Percentiles rank a stretch among this genome's conserved stretches.
phyloP scores from a whole-genome alignment of 2,888 invertebrate species.

The Tillus elongatus region DNA sequence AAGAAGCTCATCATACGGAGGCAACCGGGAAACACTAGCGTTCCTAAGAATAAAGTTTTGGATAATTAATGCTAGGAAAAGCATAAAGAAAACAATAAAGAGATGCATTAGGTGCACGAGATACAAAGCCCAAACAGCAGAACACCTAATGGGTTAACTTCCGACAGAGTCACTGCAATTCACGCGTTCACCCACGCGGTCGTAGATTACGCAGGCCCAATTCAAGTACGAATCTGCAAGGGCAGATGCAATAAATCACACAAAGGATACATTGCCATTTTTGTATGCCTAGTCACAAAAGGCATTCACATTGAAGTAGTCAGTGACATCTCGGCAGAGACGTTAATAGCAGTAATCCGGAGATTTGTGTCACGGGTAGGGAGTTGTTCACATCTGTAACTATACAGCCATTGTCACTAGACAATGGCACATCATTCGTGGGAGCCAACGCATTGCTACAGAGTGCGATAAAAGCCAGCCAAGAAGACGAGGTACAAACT shows the following conservation, averaged over 20 bases:
- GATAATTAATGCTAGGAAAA: too few species aligned
- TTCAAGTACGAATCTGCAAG: slow-evolving; percentile 4
- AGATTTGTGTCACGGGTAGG: too few species aligned
- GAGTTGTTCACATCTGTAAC: too few species aligned
- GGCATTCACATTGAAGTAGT: slow-evolving; percentile 27
- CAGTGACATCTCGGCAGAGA: too few species aligned
- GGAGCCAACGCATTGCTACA: too few species aligned
- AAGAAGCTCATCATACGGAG: slow-evolving; percentile 7
- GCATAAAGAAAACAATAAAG: too few species aligned
- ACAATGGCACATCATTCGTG: too few species aligned
- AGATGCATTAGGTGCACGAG: background rate
- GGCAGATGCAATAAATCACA: slow-evolving; percentile 17
- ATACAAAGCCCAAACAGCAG: background rate
- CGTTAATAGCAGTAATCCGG: too few species aligned
- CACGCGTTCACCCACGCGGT: background rate
- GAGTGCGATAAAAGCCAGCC: too few species aligned
- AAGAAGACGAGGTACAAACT: too few species aligned
- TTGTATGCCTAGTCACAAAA: slow-evolving; percentile 23
- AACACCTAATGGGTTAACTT: slow-evolving; percentile 6
- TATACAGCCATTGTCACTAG: too few species aligned
- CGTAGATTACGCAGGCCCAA: slow-evolving; percentile 5
- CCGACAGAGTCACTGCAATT: background rate
- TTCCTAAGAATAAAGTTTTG: slow-evolving; percentile 5
- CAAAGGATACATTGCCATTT: slow-evolving; percentile 24
- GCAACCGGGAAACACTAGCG: background rate